Evolutionary conservation across 2,888 invertebrate species (phyloP).

Genomic region (Coleophora flavipennella): DNA sequence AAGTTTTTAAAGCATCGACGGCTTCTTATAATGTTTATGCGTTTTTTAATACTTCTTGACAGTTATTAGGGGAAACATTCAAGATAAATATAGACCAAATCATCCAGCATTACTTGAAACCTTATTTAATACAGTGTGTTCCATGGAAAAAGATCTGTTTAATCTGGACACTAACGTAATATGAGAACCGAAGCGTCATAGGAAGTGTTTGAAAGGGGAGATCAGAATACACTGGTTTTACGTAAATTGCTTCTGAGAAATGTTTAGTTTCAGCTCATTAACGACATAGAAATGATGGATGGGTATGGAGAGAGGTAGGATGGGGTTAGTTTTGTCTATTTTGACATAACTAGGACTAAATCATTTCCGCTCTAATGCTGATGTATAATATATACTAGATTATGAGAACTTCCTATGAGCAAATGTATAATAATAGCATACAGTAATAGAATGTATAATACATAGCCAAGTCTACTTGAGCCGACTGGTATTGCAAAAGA

Average conservation of each 20-base stretch:
- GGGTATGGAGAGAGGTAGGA: slow-evolving; percentile 26
- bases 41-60: slow-evolving; percentile 53
- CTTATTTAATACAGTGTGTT: background rate
- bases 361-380: too few relatives aligned
- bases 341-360: background rate
- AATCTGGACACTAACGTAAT: slow-evolving; percentile 23
- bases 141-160: slow-evolving; percentile 8
- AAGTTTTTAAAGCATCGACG: slow-evolving; percentile 45
- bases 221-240: slow-evolving; percentile 25
- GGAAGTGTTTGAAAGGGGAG: slow-evolving; percentile 17
- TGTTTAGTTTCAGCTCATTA: slow-evolving; percentile 50
- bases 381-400: too few relatives aligned
- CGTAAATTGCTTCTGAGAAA: slow-evolving; percentile 36
- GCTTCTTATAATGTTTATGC: slow-evolving; percentile 49
- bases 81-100: slow-evolving; percentile 35
- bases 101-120: slow-evolving; percentile 22
- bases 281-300: slow-evolving; percentile 46
- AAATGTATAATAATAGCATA: too few relatives aligned
- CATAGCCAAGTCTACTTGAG: too few relatives aligned
- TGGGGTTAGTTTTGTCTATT: background rate
- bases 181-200: slow-evolving; percentile 12
- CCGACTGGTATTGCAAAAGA: too few relatives aligned
- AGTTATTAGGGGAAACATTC: slow-evolving; percentile 25
- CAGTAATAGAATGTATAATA: too few relatives aligned
- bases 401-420: too few relatives aligned